Evolutionary conservation across 2,113 vertebrate genomes (phyloP), one percentile per base, ranked within the genome.

Genomic region (Pterocles orientalis): DNA sequence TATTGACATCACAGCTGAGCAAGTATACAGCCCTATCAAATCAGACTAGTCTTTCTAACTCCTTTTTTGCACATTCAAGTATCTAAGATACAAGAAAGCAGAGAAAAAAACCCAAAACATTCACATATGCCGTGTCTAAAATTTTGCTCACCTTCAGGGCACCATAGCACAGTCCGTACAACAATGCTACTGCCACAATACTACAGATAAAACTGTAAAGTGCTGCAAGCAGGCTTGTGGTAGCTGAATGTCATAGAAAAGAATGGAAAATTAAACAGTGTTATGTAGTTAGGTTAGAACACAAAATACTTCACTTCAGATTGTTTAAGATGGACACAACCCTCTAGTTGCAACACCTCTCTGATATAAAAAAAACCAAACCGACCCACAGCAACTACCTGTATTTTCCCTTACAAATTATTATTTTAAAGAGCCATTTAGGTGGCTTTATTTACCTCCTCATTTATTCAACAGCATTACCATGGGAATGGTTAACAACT

Each of bases 101-200:
- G 33, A 85, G 16, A 72, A 82, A 5, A 66, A 86, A 81, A 6
- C 10, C 28, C n/a, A 70, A 82, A 61, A 68, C 21, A 47, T 18
- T 25, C 34, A 58, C 0, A 2, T n/a, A 87, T 23, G 73, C 17
- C 36, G 10, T 10, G 14, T 29, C 47, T 62, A 21, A 81, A 64
- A 19, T 20, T 60, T 10, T 65, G 54, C 98, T 99, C 91, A 99
- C 99, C 99, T 99, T 99, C 94, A 99, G 97, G 78, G 99, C 99
- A 77, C 99, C 99, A 15, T 99, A 99, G 97, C 99, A 99, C 90
- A 99, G 98, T 88, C 99, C 99, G 53, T 99, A 99, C 21, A 99
- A 97, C 96, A 99, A 98, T 66, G 98, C 98, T 47, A 99, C 99
- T 29, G 99, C 99, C 96, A 99, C 96, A n/a, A 99, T 94, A 97